Conservation (phyloP, 2,888 invertebrate genomes). For the Meta bourneti region DNA sequence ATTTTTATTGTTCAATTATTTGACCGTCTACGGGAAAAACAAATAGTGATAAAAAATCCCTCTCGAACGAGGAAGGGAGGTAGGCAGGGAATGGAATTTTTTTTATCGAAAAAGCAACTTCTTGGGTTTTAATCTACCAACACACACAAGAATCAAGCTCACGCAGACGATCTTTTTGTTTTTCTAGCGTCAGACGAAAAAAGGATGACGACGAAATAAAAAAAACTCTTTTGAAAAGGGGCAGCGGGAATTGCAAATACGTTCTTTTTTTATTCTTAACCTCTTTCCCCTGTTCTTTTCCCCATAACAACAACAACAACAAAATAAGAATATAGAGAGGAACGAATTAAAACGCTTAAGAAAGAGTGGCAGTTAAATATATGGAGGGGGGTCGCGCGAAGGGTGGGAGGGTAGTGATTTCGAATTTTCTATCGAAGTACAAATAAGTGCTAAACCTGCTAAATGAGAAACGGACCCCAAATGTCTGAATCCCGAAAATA, state of each 20-base stretch:
- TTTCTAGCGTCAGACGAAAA: conserved; percentile 15
- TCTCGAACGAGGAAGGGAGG: conserved; percentile 10
- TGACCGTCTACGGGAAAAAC: conserved; percentile 43
- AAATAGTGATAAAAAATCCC: conserved; percentile 43
- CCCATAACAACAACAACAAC: conserved; percentile 66
- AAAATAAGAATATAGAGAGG: conserved; percentile 45
- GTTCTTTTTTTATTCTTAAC: conserved; percentile 33
- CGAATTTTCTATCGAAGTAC: conserved; percentile 75
- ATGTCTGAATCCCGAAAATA: conserved; percentile 67
- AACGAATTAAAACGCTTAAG: conserved; percentile 75
- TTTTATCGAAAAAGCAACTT: conserved; percentile 30
- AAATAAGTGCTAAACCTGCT: conserved; percentile 76
- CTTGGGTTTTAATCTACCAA: conserved; percentile 73
- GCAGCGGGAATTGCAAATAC: conserved; percentile 74
- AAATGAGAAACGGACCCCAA: conserved; percentile 71
- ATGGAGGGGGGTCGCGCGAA: background rate
- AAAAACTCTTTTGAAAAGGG: conserved; percentile 58
- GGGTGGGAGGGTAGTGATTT: conserved; percentile 56
- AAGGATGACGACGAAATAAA: conserved; percentile 6
- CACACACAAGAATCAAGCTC: conserved; percentile 22
- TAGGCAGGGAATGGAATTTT: conserved; percentile 34
- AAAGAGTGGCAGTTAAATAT: conserved; percentile 75
- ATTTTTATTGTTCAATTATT: conserved; percentile 75
- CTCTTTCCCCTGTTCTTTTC: conserved; percentile 1
- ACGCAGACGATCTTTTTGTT: conserved; percentile 58